A percentile compares a stretch with the other conserved stretches of the same genome.
Conservation (phyloP, 1,140 invertebrate genomes). For the Meloidogyne hapla region DNA sequence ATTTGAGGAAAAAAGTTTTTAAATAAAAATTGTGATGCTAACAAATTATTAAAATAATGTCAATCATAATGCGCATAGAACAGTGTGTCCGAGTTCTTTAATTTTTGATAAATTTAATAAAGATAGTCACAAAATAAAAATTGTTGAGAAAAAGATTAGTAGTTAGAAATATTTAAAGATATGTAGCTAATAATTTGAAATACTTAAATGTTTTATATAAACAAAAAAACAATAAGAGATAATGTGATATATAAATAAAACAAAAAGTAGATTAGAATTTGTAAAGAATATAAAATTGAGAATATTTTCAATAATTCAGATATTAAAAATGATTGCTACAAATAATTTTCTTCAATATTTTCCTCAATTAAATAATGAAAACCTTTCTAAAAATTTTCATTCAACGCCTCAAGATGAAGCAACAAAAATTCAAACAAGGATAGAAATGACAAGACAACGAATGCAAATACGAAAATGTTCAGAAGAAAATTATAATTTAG, state of each 20-base stretch:
- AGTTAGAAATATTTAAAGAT: neutral
- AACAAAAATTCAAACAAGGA: neutral
- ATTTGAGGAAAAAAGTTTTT: neutral
- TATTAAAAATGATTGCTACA: neutral
- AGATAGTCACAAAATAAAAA: neutral
- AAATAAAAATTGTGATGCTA: neutral
- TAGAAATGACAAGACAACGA: neutral
- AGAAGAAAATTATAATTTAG: constrained; percentile 3
- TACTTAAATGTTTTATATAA: too few relatives aligned
- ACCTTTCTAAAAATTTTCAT: neutral
- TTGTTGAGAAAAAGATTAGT: too few relatives aligned
- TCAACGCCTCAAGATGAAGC: neutral
- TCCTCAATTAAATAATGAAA: neutral
- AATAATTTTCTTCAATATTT: neutral
- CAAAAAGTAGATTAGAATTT: too few relatives aligned
- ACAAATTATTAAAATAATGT: neutral
- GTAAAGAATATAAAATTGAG: too few relatives aligned
- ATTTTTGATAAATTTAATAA: constrained; percentile 4
- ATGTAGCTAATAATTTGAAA: too few relatives aligned
- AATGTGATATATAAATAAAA: too few relatives aligned
- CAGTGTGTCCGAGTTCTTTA: neutral
- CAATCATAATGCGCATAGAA: neutral
- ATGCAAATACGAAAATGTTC: neutral
- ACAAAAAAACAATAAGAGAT: too few relatives aligned
- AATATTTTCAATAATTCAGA: too few relatives aligned